phyloP scores from a whole-genome alignment of 2,113 vertebrate genomes.

The Potamarius usumacintae region DNA sequence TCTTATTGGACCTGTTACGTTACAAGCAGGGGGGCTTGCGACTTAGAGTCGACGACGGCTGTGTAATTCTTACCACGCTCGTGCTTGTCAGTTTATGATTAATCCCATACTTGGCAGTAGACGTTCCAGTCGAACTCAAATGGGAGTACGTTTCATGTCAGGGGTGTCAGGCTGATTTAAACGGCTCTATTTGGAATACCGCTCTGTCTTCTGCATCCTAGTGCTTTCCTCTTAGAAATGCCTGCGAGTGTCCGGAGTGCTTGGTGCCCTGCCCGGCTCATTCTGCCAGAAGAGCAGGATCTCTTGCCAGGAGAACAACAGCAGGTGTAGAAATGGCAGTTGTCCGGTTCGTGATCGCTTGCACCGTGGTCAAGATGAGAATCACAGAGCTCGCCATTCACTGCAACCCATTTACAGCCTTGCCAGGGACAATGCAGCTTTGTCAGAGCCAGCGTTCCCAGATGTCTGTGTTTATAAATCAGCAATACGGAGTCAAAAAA shows the following conservation, averaged over 20 bases:
- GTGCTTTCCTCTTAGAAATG: slow-evolving; percentile 82
- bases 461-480: background rate
- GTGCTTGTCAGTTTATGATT: slow-evolving; percentile 76
- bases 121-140: slow-evolving; percentile 79
- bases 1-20: slow-evolving; percentile 15
- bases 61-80: slow-evolving; percentile 68
- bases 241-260: slow-evolving; percentile 81
- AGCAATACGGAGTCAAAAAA: slow-evolving; percentile 54
- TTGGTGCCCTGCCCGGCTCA: slow-evolving; percentile 35
- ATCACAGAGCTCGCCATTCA: slow-evolving; percentile 73
- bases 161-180: slow-evolving; percentile 82
- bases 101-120: slow-evolving; percentile 78
- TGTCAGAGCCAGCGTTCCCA: slow-evolving; percentile 50
- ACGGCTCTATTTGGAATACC: slow-evolving; percentile 84
- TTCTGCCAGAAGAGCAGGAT: slow-evolving; percentile 61
- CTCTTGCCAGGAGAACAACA: slow-evolving; percentile 71
- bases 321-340: slow-evolving; percentile 83
- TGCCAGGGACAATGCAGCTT: slow-evolving; percentile 72
- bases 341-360: slow-evolving; percentile 68
- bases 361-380: slow-evolving; percentile 74
- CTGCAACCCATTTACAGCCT: slow-evolving; percentile 61
- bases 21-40: background rate
- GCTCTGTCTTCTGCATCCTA: slow-evolving; percentile 84
- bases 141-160: slow-evolving; percentile 80
- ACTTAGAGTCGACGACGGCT: background rate